phyloP scores from a whole-genome alignment of 2,113 vertebrate genomes.

The Menidia beryllina region DNA sequence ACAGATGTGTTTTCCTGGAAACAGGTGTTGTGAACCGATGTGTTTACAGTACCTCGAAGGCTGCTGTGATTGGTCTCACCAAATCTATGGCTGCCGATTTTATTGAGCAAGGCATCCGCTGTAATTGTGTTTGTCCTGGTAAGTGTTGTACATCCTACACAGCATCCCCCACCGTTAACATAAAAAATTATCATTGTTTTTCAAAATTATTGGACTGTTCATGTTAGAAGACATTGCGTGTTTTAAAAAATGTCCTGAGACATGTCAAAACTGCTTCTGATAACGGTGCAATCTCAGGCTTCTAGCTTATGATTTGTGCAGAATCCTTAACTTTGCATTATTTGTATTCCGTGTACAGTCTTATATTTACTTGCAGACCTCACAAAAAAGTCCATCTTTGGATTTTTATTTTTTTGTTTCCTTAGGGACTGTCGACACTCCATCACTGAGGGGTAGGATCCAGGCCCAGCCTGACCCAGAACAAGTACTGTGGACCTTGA shows the following conservation, averaged over 20 bases:
- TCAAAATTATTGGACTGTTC: neutral
- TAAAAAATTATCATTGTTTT: neutral
- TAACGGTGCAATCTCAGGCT: neutral
- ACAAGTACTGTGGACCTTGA: constrained; percentile 79
- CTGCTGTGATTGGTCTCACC: constrained; percentile 93
- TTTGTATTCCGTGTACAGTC: neutral
- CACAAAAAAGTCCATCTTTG: neutral
- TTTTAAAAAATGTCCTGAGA: neutral
- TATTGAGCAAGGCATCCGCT: constrained; percentile 91
- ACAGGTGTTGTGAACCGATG: constrained; percentile 91
- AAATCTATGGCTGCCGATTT: constrained; percentile 96
- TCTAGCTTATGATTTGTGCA: neutral
- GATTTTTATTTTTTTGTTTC: constrained; percentile 1
- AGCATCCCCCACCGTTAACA: neutral
- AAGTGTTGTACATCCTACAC: constrained; percentile 50
- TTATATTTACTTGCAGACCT: neutral
- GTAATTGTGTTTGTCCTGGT: constrained; percentile 96
- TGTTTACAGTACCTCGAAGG: constrained; percentile 93
- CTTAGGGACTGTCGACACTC: constrained; percentile 93
- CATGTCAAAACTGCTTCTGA: neutral
- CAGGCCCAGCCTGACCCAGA: constrained; percentile 89
- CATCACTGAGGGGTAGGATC: constrained; percentile 90
- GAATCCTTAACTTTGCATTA: neutral
- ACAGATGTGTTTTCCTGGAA: constrained; percentile 43
- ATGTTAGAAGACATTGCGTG: neutral